Evolutionary conservation across 2,797 vertebrate species (phyloP), one percentile per base, ranked within the genome.

Genomic region (Tiaroga cobitis): DNA sequence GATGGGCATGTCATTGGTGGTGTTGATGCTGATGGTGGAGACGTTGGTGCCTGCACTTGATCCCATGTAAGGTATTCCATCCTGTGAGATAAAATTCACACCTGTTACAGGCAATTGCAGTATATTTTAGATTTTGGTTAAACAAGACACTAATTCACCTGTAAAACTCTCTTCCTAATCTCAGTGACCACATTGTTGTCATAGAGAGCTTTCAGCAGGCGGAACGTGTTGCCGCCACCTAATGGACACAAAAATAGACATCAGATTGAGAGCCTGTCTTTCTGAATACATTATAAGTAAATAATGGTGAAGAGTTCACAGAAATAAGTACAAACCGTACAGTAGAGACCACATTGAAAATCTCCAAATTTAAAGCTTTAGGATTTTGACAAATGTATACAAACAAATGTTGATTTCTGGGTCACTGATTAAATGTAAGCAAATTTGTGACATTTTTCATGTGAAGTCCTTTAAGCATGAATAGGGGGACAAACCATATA

Each of bases 221-320:
- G 95, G 86, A 98, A 98, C 0, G 97, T 97, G 92, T 97, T 98
- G 21, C 97, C 96, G 88, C 97, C 97, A 87, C 97, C 97, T 97
- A 83, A 29, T 32, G 21, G 32, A 87, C 63, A 69, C 73, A 79
- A 21, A 70, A 85, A 61, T 32, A 49, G 29, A 3, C 63, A 65
- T 65, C 15, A 15, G n/a, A 15, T 26, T 61, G n/a, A 61, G n/a
- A 61, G 59, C 5, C 49, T 26, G 59, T 61, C 26, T 29, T 63
- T 61, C n/a, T 15, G n/a, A 63, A 15, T 29, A 63, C 13, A 29
- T 29, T 63, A 63, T 7, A 16, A 6, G 9, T 16, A 4, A 63
- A 29, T 3, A 63, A 63, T 63, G 15, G 61, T 1, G 0, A 65
- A 18, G 26, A 26, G 18, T 65, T 32, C 61, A 63, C 61, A 29